A percentile compares a stretch with the other conserved stretches of the same genome.
These are phyloP conservation scores for Synergus laeviventris DNA, from an alignment of 2,888 invertebrate genomes.

Conservation along the genomic window DNA sequence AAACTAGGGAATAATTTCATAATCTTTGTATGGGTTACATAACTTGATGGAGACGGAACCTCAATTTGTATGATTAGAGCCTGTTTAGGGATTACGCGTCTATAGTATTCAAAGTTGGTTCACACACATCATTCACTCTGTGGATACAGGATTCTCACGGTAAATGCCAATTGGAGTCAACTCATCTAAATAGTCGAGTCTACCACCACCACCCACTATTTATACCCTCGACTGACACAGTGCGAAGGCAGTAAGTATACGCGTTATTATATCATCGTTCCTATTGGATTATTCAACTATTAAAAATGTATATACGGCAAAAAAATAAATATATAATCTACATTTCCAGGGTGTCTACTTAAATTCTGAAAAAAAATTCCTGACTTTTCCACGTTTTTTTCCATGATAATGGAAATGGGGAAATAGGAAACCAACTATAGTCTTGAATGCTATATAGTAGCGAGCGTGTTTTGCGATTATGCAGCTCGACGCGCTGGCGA, in stretches of 20 bases:
- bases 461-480: constrained; percentile 43
- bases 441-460: background rate
- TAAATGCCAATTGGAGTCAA: constrained; percentile 75
- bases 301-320: too few species aligned
- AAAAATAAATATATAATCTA: too few species aligned
- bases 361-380: too few species aligned
- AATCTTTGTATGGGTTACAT: constrained; percentile 13
- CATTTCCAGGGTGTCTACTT: too few species aligned
- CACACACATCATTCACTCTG: constrained; percentile 61
- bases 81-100: constrained; percentile 38
- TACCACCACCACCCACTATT: constrained; percentile 60
- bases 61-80: constrained; percentile 65
- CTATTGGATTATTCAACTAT: too few species aligned
- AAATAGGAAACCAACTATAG: background rate
- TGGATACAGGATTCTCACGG: constrained; percentile 73
- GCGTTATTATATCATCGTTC: constrained; percentile 21
- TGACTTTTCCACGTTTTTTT: too few species aligned
- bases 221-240: constrained; percentile 43
- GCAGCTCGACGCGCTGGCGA: constrained; percentile 29
- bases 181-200: constrained; percentile 73
- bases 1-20: constrained; percentile 2
- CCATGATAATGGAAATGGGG: too few species aligned
- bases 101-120: constrained; percentile 42
- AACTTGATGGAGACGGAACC: constrained; percentile 44
- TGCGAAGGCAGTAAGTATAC: constrained; percentile 27